Evolutionary conservation across 2,888 invertebrate genomes (phyloP).

Genomic region (Acleris sparsana): DNA sequence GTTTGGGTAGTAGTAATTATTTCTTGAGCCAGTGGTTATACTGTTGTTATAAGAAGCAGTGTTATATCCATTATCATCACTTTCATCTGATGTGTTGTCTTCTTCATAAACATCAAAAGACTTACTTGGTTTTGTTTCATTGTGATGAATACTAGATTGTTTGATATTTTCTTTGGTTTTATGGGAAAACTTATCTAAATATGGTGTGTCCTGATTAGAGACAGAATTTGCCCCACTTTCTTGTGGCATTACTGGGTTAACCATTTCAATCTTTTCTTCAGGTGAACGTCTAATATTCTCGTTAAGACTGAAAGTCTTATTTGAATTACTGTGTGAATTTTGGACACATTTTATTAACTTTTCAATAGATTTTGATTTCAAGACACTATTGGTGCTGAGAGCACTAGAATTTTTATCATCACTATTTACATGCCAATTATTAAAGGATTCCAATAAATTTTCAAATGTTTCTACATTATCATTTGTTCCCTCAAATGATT

Average conservation of each 20-base stretch:
- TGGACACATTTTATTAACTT: conserved; percentile 14
- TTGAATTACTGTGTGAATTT: not conserved
- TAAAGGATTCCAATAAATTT: conserved; percentile 57
- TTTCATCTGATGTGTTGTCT: conserved; percentile 16
- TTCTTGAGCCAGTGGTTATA: not conserved
- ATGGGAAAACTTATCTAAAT: not conserved
- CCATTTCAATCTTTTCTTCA: not conserved
- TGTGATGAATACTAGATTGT: conserved; percentile 25
- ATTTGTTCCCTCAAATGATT: conserved; percentile 48
- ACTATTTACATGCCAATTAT: conserved; percentile 37
- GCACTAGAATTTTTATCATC: conserved; percentile 1
- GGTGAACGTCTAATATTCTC: not conserved
- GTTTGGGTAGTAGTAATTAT: not conserved
- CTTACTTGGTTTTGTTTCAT: conserved; percentile 5
- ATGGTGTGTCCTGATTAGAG: not conserved
- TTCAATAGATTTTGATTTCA: conserved; percentile 13
- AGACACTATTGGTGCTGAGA: not conserved
- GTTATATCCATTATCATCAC: conserved; percentile 37
- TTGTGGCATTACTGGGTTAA: not conserved
- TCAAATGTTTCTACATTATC: conserved; percentile 53
- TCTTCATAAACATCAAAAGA: not conserved
- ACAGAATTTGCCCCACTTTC: not conserved
- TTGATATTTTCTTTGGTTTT: not conserved
- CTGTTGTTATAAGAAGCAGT: conserved; percentile 31
- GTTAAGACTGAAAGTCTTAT: not conserved